Evolutionary conservation across 2,113 vertebrate species (phyloP).

Genomic region (Eulemur rufifrons): DNA sequence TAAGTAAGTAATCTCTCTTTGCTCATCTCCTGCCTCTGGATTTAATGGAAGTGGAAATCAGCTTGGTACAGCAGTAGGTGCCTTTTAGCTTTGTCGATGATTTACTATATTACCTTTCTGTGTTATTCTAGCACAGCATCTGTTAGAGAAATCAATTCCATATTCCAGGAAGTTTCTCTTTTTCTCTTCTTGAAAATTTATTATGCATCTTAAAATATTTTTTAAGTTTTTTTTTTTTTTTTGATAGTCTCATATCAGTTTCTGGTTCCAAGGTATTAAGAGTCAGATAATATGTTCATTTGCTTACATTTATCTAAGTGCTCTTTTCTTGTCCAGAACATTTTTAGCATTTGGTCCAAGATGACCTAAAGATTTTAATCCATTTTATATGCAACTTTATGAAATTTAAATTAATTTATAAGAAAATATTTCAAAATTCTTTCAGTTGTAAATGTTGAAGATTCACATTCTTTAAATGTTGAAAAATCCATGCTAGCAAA

Average conservation of each 20-base stretch:
- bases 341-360: constrained; percentile 53
- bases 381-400: neutral
- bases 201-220: constrained; percentile 2
- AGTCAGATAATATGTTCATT: neutral
- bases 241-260: constrained; percentile 4
- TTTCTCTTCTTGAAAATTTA: constrained; percentile 11
- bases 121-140: neutral
- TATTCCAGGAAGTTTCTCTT: neutral
- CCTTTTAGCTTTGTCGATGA: neutral
- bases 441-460: constrained; percentile 61
- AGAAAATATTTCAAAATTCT: constrained; percentile 51
- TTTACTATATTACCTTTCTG: neutral
- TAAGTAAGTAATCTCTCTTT: neutral
- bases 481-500: neutral
- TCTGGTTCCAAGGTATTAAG: neutral
- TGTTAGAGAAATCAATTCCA: neutral
- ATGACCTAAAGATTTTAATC: constrained; percentile 41
- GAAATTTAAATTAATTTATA: constrained; percentile 65
- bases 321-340: constrained; percentile 1
- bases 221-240: neutral
- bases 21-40: neutral
- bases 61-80: neutral
- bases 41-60: neutral
- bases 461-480: constrained; percentile 55
- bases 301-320: constrained; percentile 30